Evolutionary conservation across 2,113 vertebrate genomes (phyloP).

Genomic region (Mellivora capensis): DNA sequence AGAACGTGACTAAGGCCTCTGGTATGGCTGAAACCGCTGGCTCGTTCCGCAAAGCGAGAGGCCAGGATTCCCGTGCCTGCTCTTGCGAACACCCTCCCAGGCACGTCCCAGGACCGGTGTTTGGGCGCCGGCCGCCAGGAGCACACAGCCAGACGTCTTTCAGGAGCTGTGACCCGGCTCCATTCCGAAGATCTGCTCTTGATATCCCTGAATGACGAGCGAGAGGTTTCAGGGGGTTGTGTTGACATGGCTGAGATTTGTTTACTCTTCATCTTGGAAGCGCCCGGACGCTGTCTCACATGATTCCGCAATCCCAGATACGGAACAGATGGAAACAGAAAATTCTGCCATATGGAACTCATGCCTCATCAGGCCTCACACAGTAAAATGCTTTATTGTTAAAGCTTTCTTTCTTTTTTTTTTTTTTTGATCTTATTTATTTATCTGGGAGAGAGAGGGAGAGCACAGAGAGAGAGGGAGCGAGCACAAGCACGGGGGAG

Average conservation of each 20-base stretch:
- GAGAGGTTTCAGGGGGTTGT: fast-evolving
- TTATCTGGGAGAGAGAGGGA: no score
- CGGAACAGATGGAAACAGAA: no score
- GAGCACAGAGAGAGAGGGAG: no score
- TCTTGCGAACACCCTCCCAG: fast-evolving
- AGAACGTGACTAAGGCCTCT: no score
- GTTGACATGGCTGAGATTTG: fast-evolving
- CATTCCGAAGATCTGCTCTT: not conserved
- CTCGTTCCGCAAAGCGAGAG: not conserved
- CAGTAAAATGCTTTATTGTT: no score
- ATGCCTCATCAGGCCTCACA: not conserved
- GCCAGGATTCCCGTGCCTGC: no score
- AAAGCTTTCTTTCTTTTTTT: not conserved
- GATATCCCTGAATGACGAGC: no score
- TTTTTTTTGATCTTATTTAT: no score
- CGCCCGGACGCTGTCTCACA: not conserved
- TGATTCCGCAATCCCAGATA: not conserved
- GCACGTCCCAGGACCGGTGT: not conserved
- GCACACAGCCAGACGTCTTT: fast-evolving
- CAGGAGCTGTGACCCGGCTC: fast-evolving
- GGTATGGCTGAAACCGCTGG: not conserved
- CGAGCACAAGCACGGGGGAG: no score
- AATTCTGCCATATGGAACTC: fast-evolving
- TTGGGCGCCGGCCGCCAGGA: fast-evolving
- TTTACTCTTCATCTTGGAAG: not conserved